These are phyloP conservation scores for Peromyscus leucopus DNA, from an alignment of 2,113 vertebrate genomes.

Conservation along the genomic window DNA sequence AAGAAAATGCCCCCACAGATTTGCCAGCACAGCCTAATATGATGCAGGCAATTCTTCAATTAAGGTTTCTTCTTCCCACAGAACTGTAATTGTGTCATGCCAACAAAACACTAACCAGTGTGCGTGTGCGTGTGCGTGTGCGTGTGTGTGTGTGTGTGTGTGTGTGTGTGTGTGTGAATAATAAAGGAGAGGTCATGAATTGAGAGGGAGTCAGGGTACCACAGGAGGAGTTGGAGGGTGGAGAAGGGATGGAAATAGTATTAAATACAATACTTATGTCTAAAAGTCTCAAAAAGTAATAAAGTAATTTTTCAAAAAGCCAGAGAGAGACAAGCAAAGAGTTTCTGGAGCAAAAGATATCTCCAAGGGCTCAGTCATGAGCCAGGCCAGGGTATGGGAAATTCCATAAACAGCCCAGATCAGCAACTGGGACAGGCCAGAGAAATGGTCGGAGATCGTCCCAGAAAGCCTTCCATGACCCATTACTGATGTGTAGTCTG, in stretches of 20 bases:
- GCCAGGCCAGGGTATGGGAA: fast-evolving
- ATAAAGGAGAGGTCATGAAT: neutral
- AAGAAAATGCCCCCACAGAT: neutral
- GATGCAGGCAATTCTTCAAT: neutral
- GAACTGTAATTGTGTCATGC: neutral
- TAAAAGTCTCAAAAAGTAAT: neutral
- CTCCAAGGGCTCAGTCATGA: neutral
- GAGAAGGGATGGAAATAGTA: neutral
- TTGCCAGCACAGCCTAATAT: neutral
- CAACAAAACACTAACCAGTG: neutral
- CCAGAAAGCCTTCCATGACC: neutral
- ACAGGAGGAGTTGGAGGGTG: neutral
- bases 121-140: neutral
- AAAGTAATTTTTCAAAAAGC: neutral
- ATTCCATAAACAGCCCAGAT: neutral
- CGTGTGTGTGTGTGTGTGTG: neutral
- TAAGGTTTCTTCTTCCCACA: neutral
- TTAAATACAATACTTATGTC: neutral
- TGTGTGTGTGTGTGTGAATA: neutral
- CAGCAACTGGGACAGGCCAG: neutral
- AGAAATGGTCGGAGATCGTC: neutral
- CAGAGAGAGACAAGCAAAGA: neutral
- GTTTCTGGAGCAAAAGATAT: constrained; percentile 2
- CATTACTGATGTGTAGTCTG: neutral
- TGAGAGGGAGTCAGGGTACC: neutral